Conservation (phyloP, 2,113 vertebrate species). For the Pelusios castaneus region DNA sequence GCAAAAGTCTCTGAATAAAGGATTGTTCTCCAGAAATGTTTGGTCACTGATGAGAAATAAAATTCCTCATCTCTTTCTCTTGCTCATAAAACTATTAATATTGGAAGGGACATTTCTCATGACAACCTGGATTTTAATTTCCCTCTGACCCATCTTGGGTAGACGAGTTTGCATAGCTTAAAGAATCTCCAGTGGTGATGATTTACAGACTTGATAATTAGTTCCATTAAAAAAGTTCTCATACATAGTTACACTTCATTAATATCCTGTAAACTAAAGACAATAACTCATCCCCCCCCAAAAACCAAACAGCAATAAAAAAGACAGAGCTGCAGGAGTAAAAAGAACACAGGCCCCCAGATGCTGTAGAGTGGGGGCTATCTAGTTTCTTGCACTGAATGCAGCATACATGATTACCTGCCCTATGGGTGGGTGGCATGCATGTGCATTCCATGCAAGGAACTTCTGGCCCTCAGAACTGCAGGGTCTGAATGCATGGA, state of each 20-base stretch:
- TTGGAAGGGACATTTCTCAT: background rate
- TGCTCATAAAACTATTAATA: background rate
- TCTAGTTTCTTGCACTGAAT: too few species aligned
- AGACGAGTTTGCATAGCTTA: background rate
- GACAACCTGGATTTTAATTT: background rate
- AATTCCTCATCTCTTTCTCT: background rate
- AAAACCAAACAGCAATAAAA: too few species aligned
- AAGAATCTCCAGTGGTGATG: background rate
- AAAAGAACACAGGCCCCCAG: too few species aligned
- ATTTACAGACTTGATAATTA: background rate
- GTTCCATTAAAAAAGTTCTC: background rate
- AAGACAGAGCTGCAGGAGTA: too few species aligned
- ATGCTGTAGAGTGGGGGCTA: too few species aligned
- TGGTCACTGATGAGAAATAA: background rate
- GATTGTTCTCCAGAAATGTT: background rate
- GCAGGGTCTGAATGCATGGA: too few species aligned
- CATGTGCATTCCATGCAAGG: too few species aligned
- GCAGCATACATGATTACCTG: too few species aligned
- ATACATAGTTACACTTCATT: background rate
- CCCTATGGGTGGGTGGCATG: too few species aligned
- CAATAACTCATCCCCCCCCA: too few species aligned
- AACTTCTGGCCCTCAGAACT: too few species aligned
- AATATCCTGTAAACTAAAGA: too few species aligned
- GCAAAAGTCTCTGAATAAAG: background rate
- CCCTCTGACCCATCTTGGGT: background rate